Base-by-base conservation (phyloP, 2,888 invertebrate genomes). In the Homarus gammarus region DNA sequence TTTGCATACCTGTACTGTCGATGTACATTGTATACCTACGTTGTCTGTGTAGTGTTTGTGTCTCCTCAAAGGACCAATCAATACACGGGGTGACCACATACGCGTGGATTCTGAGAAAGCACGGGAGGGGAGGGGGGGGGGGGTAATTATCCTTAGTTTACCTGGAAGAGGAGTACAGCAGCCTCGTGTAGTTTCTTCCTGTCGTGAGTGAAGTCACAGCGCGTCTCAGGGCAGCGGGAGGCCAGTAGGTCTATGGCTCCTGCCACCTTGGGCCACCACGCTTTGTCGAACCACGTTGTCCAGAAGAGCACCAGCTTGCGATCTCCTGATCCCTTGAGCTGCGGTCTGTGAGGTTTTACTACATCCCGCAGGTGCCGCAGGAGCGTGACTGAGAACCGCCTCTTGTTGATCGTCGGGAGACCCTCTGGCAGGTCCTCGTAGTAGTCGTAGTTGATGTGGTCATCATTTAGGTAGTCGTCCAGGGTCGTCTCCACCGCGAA, bases 151-250 rank as follows among this genome's bases (percentile, higher is more conserved):
- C n/a, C n/a, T n/a, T n/a, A n/a, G n/a, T 40, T 87, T 18, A 88
- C 87, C 82, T 83, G 77, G 51, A 88, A 88, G 22, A 88, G 81
- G 18, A 88, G 51, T 0, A 79, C 75, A 15, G 87, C 44, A 0
- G 87, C 87, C 33, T 88, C 82, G 1, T 49, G 33, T 2, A 33
- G 40, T 27, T 10, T 75, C 33, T 40, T 61, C 12, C 82, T 49
- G 75, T 88, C 87, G 38, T 88, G 87, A 44, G 87, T 88, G 49
- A 88, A 88, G n/a, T 64, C 27, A 27, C 87, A 88, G 22, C 83
- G 77, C 1, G 82, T 64, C 75, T 88, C 87, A 0, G 83, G 87
- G 44, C 87, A 88, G 18, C 61, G 73, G n/a, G 83, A 44, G 40
- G 68, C 77, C 33, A 56, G 27, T 36, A 83, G 68, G 36, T 88